Base-by-base conservation (phyloP, 92 coral and sea anemone genomes). In the Epizoanthus scotinus region DNA sequence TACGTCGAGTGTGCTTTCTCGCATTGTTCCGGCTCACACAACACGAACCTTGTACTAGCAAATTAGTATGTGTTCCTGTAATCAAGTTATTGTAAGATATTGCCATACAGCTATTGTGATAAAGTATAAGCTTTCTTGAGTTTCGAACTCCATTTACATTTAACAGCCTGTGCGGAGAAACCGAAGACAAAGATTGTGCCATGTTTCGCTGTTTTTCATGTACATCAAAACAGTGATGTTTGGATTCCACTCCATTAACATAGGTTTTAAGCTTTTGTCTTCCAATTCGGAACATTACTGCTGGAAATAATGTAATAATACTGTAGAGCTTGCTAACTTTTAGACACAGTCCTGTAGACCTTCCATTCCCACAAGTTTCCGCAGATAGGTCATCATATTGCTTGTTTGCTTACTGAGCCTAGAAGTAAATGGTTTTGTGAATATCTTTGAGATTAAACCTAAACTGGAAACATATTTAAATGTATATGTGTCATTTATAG, bases 231-330 rank as follows among this genome's bases (percentile, higher is more conserved):
- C 36, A 59, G 19, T 75, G 81, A 34, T 59, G 36, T 75, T 59
- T 75, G 3, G 67, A 22, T 44, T 75, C 81, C 15, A 75, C 81
- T 38, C 81, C 81, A 25, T 75, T 59, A 28, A 75, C 81, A 40
- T 75, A 75, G 10, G 68, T 75, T 40, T 75, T 75, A 10, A 75
- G 68, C 62, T 58, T 75, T 38, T 21, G 68, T 38, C 27, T 75
- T 3, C 81, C 81, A 34, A 75, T 75, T 40, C 69, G 69, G 59
- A 75, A 75, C 81, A 75, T 75, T 20, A 3, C 58, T 5, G 31
- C 40, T 13, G 19, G 14, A 38, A 20, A 67, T 47, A 27, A 8
- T 20, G 22, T 2, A 12, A 6, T 13, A 28, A 21, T 28, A 28
- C 71, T 19, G 17, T 22, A 18, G 8, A 47, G 27, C 14, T 9